Conservation (phyloP, 2,797 vertebrate genomes). For the Centroberyx gerrardi region DNA sequence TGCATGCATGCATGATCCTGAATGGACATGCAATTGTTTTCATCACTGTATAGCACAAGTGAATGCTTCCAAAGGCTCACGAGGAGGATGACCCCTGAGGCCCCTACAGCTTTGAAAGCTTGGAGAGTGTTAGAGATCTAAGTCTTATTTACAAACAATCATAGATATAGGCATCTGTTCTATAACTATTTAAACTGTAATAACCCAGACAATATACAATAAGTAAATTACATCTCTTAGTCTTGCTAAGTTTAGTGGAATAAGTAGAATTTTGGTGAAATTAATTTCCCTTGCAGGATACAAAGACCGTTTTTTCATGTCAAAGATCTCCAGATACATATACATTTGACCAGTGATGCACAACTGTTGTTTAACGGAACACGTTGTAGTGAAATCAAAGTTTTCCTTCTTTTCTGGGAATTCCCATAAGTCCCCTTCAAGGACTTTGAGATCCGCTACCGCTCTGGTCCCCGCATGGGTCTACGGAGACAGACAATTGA, state of each 20-base stretch:
- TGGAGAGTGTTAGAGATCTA: neutral
- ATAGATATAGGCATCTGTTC: slow-evolving; percentile 1
- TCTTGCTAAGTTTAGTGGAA: neutral
- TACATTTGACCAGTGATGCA: neutral
- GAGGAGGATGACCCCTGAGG: slow-evolving; percentile 8
- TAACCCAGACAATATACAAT: slow-evolving; percentile 22
- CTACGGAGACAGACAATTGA: slow-evolving; percentile 74
- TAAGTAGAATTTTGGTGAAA: neutral
- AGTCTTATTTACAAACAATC: slow-evolving; percentile 10
- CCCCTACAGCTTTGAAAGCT: neutral
- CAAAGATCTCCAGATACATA: neutral
- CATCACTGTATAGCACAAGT: neutral
- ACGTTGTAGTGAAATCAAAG: neutral
- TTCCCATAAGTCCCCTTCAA: slow-evolving; percentile 11
- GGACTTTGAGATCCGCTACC: slow-evolving; percentile 57
- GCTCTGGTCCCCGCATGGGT: slow-evolving; percentile 30
- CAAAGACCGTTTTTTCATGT: neutral
- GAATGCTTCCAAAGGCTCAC: slow-evolving; percentile 18
- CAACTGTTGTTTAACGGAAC: neutral
- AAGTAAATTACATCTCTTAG: slow-evolving; percentile 11
- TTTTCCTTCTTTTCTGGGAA: slow-evolving; percentile 3
- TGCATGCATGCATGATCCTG: slow-evolving; percentile 33
- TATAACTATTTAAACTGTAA: neutral
- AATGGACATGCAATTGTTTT: slow-evolving; percentile 21
- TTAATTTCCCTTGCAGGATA: neutral